Base-by-base conservation (phyloP, 2,113 vertebrate species). In the Prolemur simus region DNA sequence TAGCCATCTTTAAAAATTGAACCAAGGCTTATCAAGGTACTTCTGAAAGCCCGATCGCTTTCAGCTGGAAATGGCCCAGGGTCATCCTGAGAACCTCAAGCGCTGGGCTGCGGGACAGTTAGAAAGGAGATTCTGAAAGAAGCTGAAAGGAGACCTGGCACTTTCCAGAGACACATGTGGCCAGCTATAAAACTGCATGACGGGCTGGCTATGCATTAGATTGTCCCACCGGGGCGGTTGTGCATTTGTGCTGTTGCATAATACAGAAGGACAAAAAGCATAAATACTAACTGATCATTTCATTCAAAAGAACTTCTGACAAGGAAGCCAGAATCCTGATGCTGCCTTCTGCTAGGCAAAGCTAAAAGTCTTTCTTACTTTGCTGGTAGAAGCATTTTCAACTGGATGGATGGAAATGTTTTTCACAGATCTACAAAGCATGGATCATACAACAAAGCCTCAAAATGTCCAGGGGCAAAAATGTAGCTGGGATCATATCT, bases 1-100 rank as follows among this genome's bases (percentile, higher is more conserved):
- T 54, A 69, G n/a, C 52, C 63, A 74, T 89, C 83, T 91, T 96
- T 82, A 69, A 29, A 88, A 63, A 54, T 3, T 32, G 77, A 82
- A 45, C 71, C 13, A 56, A 90, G 7, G 6, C n/a, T 76, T 42
- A 39, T 54, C 84, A 42, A 94, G 58, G 25, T 85, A 58, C 52
- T 94, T 80, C 87, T 96, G 74, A 92, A 96, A 93, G 92, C 49
- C 54, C 11, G 7, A 42, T 81, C 42, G 93, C 86, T 92, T 91
- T n/a, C 83, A 88, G 34, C 15, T 10, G 13, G 17, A 71, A 21
- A 47, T 21, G 68, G 82, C 73, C 47, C 49, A 27, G 12, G 32
- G 27, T 94, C 82, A 83, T 25, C 76, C 64, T 21, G 66, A 32
- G 21, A 84, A 42, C 76, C 56, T 74, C n/a, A 39, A 39, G 17